Evolutionary conservation across 2,888 invertebrate species (phyloP).

Genomic region (Pyrochroa serraticornis): DNA sequence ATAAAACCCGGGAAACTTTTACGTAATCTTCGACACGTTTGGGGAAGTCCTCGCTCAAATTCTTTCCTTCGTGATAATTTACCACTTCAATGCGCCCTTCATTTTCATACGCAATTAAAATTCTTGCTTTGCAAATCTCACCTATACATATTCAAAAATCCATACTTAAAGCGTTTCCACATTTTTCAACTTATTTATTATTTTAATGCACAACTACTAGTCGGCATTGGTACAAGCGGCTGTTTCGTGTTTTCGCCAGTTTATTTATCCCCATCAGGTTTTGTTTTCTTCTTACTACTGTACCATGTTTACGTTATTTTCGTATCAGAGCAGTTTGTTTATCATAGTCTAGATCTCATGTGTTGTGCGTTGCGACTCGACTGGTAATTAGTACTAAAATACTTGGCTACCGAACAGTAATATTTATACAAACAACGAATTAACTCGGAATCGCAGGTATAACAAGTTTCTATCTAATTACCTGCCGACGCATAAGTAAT

Average conservation of each 20-base stretch:
- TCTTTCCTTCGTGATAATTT: too few relatives aligned
- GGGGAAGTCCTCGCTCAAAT: too few relatives aligned
- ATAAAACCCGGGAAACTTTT: too few relatives aligned
- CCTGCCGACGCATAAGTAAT: too few relatives aligned
- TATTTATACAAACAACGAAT: slow-evolving; percentile 27
- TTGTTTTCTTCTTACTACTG: slow-evolving; percentile 11
- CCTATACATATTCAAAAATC: too few relatives aligned
- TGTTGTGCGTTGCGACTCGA: slow-evolving; percentile 2
- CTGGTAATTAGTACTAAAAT: slow-evolving; percentile 26
- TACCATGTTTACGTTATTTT: slow-evolving; percentile 24
- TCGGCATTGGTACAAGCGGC: slow-evolving; percentile 10
- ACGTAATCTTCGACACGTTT: too few relatives aligned
- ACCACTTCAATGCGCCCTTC: too few relatives aligned
- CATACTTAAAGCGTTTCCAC: too few relatives aligned
- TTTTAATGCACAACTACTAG: slow-evolving; percentile 3
- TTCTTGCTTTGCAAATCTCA: too few relatives aligned
- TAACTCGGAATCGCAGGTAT: neutral
- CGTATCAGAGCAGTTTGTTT: slow-evolving; percentile 27
- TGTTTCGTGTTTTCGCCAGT: slow-evolving; percentile 21
- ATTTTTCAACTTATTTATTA: slow-evolving; percentile 22
- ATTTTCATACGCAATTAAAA: too few relatives aligned
- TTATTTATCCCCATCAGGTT: slow-evolving; percentile 21
- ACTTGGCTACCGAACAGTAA: slow-evolving; percentile 16
- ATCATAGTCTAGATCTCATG: slow-evolving; percentile 28
- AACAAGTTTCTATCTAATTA: too few relatives aligned